These are phyloP conservation scores for Alcedo atthis DNA, from an alignment of 2,797 vertebrate species.

Conservation along the genomic window DNA sequence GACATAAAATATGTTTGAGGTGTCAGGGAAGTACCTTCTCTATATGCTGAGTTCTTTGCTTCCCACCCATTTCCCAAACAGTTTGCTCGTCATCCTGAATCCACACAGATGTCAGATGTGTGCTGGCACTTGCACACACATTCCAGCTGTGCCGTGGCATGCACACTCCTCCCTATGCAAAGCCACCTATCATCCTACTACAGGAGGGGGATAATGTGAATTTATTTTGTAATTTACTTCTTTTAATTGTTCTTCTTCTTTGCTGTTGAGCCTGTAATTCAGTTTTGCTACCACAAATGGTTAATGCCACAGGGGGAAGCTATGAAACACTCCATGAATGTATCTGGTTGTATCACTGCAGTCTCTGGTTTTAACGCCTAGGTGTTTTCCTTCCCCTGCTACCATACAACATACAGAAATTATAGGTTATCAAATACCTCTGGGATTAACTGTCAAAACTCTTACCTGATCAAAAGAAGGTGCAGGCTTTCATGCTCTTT, in stretches of 20 bases:
- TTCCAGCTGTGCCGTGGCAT: background rate
- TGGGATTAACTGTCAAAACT: background rate
- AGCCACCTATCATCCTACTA: background rate
- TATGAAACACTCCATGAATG: conserved; percentile 49
- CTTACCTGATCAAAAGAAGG: background rate
- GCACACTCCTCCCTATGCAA: background rate
- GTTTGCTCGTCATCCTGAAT: background rate
- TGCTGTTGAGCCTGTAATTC: conserved; percentile 27
- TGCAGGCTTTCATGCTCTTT: background rate
- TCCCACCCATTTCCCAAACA: background rate
- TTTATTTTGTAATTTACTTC: conserved; percentile 26
- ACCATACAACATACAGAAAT: background rate
- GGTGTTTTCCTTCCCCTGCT: background rate
- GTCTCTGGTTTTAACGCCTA: background rate
- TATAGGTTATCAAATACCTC: background rate
- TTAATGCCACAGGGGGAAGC: conserved; percentile 23
- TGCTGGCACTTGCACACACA: background rate
- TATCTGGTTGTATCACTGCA: background rate
- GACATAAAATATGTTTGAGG: background rate
- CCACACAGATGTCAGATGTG: background rate
- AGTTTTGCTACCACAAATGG: conserved; percentile 38
- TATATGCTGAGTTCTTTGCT: background rate
- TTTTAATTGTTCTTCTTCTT: conserved; percentile 21
- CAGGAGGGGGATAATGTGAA: background rate
- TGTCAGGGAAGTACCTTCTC: background rate